Conservation (phyloP, 2,113 vertebrate genomes). For the Corythaeola cristata region DNA sequence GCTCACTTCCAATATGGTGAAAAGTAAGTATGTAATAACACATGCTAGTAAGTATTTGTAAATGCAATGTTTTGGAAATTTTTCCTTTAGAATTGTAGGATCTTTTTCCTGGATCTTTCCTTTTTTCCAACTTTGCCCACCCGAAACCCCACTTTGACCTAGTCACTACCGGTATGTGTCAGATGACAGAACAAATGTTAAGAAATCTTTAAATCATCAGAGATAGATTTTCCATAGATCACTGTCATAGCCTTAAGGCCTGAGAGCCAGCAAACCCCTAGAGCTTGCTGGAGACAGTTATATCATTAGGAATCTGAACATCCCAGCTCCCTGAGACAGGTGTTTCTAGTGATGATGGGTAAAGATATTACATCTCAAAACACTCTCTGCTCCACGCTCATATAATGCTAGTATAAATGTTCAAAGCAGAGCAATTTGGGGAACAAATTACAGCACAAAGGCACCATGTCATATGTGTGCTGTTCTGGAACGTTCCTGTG, state of each 20-base stretch:
- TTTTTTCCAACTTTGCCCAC: not conserved
- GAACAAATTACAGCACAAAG: not conserved
- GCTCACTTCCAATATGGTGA: not conserved
- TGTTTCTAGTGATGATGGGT: not conserved
- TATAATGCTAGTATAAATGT: not conserved
- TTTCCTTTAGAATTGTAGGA: not conserved
- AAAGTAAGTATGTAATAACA: not conserved
- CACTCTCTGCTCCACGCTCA: not conserved
- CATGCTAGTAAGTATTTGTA: not conserved
- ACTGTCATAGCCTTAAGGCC: constrained; percentile 27
- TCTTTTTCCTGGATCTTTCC: not conserved
- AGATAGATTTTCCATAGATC: constrained; percentile 32
- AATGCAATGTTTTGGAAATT: not conserved
- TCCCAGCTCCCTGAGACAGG: not conserved
- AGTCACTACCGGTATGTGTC: not conserved
- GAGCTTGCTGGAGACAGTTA: not conserved
- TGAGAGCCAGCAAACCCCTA: not conserved
- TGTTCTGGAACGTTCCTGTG: not conserved
- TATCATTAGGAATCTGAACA: not conserved
- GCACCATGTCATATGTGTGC: rapidly evolving
- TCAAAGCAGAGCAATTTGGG: not conserved
- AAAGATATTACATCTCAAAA: not conserved
- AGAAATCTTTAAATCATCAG: constrained; percentile 16
- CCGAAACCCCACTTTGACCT: not conserved
- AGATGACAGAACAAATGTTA: constrained; percentile 5